Evolutionary conservation across 2,113 vertebrate genomes (phyloP).

Genomic region (Stegastes partitus): DNA sequence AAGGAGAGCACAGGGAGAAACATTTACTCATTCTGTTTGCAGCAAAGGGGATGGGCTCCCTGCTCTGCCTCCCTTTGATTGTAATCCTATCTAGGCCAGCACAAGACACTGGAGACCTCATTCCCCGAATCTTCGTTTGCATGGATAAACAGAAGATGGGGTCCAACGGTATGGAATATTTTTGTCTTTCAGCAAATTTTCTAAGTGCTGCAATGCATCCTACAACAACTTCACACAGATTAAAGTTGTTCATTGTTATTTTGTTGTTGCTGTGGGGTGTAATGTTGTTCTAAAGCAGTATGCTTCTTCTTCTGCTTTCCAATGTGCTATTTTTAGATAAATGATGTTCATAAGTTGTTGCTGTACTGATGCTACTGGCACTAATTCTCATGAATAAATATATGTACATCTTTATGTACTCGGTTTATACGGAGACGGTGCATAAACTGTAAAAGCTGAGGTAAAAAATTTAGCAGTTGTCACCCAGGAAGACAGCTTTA

Average conservation of each 20-base stretch:
- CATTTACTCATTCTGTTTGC: conserved; percentile 80
- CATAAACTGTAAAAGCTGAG: conserved; percentile 2
- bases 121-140: conserved; percentile 68
- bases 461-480: neutral
- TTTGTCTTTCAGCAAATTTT: conserved; percentile 59
- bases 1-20: conserved; percentile 59
- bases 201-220: conserved; percentile 43
- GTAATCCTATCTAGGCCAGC: conserved; percentile 81
- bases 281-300: conserved; percentile 8
- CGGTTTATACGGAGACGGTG: neutral
- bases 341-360: conserved; percentile 7
- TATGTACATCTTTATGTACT: conserved; percentile 9
- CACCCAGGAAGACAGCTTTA: neutral
- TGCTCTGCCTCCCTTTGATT: conserved; percentile 78
- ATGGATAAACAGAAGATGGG: conserved; percentile 69
- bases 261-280: conserved; percentile 36
- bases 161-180: conserved; percentile 32
- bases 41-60: conserved; percentile 67
- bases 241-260: conserved; percentile 49
- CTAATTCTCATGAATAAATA: conserved; percentile 25
- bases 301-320: conserved; percentile 7
- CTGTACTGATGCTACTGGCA: conserved; percentile 11
- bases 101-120: conserved; percentile 74
- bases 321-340: conserved; percentile 34
- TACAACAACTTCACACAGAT: conserved; percentile 31